Base-by-base conservation (phyloP, 2,797 vertebrate species). In the Bothrops alternatus region DNA sequence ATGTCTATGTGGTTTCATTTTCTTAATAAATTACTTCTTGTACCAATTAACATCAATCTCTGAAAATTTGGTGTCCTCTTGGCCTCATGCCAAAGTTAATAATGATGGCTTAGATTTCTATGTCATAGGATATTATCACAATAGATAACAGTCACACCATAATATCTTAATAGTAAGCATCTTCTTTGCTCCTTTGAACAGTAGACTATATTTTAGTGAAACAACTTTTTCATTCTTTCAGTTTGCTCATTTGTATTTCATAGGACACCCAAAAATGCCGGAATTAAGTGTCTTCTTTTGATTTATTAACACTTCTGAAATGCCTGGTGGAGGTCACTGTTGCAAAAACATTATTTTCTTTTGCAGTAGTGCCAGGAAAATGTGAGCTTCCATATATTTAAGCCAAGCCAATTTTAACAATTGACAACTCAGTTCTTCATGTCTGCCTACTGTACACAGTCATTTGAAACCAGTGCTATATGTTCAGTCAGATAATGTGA, bases 91-190 rank as follows among this genome's bases (percentile, higher is more conserved):
- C 98, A 98, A 96, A 93, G 96, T 96, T 97, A 97, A 98, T 96
- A 97, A 95, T 96, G 93, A 95, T 6, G 91, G 95, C 95, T 97
- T 97, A 97, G 96, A 92, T 91, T 97, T 97, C 96, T 96, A 97
- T 97, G 97, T 97, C 97, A 97, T 97, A 95, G 95, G 90, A 96
- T 97, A 95, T 96, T 96, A 96, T 97, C 97, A 97, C 96, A 97
- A 96, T 95, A 90, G 95, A 96, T 95, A 97, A 92, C 0, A 2
- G 97, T 96, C 57, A 94, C 97, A 97, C 96, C 95, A 96, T 95
- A 97, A 97, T 97, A 97, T 97, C 97, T 97, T 97, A 97, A 97
- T 96, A 97, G 97, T 97, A 97, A 97, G 96, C 96, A 97, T 97
- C 97, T 97, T 97, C 96, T 97, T 96, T 96, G 96, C 95, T 94